Evolutionary conservation across 2,797 vertebrate genomes (phyloP).

Genomic region (Hipposideros larvatus): DNA sequence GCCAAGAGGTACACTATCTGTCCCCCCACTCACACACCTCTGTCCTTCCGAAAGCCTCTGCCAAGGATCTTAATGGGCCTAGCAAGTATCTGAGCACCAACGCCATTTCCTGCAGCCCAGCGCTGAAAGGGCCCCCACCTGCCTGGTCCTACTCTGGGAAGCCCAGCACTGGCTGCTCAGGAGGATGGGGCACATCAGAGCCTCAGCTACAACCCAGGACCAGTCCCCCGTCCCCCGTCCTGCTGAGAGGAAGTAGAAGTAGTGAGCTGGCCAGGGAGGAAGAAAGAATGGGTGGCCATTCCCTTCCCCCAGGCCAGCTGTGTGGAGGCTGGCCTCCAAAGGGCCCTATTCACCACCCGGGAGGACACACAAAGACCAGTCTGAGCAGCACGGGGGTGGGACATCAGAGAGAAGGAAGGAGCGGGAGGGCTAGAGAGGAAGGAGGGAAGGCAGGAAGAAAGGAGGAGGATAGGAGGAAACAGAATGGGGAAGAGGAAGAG

Average conservation of each 20-base stretch:
- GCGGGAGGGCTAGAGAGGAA: not conserved
- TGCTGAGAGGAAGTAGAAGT: not conserved
- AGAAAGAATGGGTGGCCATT: not conserved
- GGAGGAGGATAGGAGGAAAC: not conserved
- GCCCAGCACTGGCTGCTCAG: not conserved
- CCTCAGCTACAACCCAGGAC: not conserved
- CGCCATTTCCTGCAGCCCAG: not conserved
- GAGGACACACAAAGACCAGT: conserved; percentile 71
- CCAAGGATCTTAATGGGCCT: not conserved
- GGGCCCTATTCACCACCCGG: conserved; percentile 59
- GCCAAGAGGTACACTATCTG: not conserved
- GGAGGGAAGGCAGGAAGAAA: not conserved
- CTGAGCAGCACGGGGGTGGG: not conserved
- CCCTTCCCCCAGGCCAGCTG: conserved; percentile 73
- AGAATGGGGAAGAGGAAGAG: not conserved
- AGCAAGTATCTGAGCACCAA: not conserved
- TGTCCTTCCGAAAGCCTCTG: not conserved
- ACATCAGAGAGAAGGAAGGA: conserved; percentile 65
- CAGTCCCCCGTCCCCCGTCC: not conserved
- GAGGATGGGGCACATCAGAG: not conserved
- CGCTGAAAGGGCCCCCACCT: not conserved
- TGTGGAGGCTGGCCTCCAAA: conserved; percentile 34
- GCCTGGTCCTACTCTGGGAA: not conserved
- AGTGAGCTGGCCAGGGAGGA: not conserved
- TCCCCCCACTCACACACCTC: not conserved